A percentile compares a stretch with the other conserved stretches of the same genome.
phyloP scores from a whole-genome alignment of 2,888 invertebrate species.

The Cordilura impudica region DNA sequence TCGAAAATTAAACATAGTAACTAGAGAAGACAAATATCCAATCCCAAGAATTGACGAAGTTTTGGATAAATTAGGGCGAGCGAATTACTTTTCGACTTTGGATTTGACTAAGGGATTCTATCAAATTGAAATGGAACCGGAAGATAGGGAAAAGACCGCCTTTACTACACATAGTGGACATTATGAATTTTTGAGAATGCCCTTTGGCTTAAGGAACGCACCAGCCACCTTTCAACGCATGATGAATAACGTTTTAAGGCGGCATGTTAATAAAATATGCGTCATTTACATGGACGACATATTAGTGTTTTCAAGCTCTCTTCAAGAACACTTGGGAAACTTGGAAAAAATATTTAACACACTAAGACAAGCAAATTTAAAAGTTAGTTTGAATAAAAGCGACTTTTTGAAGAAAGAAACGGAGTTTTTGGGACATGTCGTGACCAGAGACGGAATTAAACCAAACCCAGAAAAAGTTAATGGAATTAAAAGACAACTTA shows the following conservation, averaged over 20 bases:
- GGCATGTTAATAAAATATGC: neutral
- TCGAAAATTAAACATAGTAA: neutral
- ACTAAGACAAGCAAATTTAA: no score
- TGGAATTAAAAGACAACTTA: neutral
- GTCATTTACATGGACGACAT: neutral
- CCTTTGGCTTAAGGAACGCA: no score
- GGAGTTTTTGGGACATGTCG: neutral
- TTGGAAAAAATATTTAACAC: no score
- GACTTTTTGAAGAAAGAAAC: no score
- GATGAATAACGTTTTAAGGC: no score
- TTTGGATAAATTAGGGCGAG: no score
- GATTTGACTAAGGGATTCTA: neutral
- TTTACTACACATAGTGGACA: neutral
- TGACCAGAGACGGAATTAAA: conserved; percentile 8
- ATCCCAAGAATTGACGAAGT: neutral
- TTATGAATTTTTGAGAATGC: no score
- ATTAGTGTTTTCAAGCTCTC: no score
- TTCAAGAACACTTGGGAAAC: neutral
- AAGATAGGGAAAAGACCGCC: neutral
- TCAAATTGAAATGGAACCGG: neutral
- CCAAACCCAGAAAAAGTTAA: conserved; percentile 17
- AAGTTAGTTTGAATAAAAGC: neutral
- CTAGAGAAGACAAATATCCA: neutral
- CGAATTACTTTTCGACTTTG: conserved; percentile 5
- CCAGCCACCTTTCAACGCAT: neutral